Conservation (phyloP, 1,140 invertebrate species). For the Brachionus rubens region DNA sequence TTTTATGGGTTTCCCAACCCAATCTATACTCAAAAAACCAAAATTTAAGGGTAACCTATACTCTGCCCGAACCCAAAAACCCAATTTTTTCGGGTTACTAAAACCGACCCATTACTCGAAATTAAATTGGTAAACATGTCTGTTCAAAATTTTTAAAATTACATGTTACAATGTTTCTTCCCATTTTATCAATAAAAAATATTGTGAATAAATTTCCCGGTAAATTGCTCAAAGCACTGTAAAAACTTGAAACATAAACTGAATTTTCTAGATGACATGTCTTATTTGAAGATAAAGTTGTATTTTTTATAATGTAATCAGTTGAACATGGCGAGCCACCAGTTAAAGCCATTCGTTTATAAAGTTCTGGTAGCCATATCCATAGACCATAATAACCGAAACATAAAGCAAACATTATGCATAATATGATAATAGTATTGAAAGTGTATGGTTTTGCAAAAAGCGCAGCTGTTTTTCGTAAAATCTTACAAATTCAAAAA, state of each 20-base stretch:
- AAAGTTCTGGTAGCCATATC: conserved; percentile 65
- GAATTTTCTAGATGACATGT: not conserved
- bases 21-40: too few relatives aligned
- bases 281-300: conserved; percentile 26
- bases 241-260: conserved; percentile 48
- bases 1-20: too few relatives aligned
- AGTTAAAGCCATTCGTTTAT: conserved; percentile 58
- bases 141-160: conserved; percentile 46
- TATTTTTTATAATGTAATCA: conserved; percentile 43
- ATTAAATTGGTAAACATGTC: too few relatives aligned
- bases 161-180: conserved; percentile 62
- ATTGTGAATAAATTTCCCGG: conserved; percentile 63
- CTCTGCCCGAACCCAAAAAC: too few relatives aligned
- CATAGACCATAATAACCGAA: conserved; percentile 64
- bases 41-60: too few relatives aligned
- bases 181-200: conserved; percentile 61
- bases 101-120: too few relatives aligned
- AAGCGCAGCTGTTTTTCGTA: not conserved
- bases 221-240: conserved; percentile 56
- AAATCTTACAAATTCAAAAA: not conserved
- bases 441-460: not conserved
- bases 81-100: too few relatives aligned
- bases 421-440: conserved; percentile 55
- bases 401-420: conserved; percentile 51
- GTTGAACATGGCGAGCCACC: conserved; percentile 54